Percentiles rank a stretch among this genome's conserved stretches.
phyloP scores from a whole-genome alignment of 1,140 invertebrate species.

The Hypothenemus hampei region DNA sequence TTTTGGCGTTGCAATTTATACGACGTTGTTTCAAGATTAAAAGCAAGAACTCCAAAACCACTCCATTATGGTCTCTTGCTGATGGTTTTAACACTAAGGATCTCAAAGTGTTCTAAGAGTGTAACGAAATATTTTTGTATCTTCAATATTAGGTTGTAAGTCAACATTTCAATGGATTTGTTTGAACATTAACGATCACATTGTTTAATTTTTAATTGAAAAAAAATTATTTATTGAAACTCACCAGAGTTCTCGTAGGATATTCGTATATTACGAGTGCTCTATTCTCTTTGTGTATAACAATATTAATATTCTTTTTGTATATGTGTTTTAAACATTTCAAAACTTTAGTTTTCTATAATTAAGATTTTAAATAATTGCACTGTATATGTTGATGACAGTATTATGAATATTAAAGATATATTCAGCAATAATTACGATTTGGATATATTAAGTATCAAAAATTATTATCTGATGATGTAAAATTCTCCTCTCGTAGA shows the following conservation, averaged over 20 bases:
- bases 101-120: constrained; percentile 29
- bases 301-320: too few relatives aligned
- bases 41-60: too few relatives aligned
- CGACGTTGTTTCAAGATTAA: too few relatives aligned
- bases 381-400: constrained; percentile 41
- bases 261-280: too few relatives aligned
- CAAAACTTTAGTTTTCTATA: constrained; percentile 40
- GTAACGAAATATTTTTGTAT: constrained; percentile 29
- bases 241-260: too few relatives aligned
- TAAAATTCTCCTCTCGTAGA: too few relatives aligned
- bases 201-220: neutral
- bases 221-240: neutral
- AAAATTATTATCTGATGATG: too few relatives aligned
- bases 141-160: constrained; percentile 26
- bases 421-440: constrained; percentile 19
- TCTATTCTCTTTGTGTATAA: too few relatives aligned
- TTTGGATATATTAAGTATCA: too few relatives aligned
- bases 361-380: constrained; percentile 33
- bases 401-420: constrained; percentile 39
- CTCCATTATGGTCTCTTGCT: neutral
- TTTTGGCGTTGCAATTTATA: too few relatives aligned
- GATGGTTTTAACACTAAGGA: constrained; percentile 23
- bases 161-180: neutral
- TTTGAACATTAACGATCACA: neutral
- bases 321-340: too few relatives aligned